Evolutionary conservation across 2,113 vertebrate genomes (phyloP).

Genomic region (Cygnus atratus): DNA sequence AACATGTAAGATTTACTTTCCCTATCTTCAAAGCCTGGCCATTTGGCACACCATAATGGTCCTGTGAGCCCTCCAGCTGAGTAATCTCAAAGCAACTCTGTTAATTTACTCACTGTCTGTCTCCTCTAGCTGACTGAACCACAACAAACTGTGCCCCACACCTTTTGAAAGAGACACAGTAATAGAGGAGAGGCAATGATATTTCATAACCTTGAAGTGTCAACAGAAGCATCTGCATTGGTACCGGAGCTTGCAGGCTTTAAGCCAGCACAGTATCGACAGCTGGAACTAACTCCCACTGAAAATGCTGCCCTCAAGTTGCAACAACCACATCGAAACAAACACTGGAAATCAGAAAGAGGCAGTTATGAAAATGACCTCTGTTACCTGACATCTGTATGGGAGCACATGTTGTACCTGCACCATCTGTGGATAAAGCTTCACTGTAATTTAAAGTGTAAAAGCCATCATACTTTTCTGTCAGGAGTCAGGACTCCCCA

Average conservation of each 20-base stretch:
- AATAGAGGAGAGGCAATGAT: not conserved
- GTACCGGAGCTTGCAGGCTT: not conserved
- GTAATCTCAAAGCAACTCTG: conserved; percentile 5
- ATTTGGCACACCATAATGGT: conserved; percentile 22
- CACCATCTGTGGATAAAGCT: not conserved
- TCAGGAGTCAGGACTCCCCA: conserved; percentile 35
- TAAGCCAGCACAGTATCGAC: not conserved
- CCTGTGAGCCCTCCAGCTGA: conserved; percentile 31
- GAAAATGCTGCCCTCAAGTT: not conserved
- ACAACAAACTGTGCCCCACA: not conserved
- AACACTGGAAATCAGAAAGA: not conserved
- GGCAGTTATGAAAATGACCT: not conserved
- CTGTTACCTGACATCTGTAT: not conserved
- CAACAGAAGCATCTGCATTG: not conserved
- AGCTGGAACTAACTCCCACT: not conserved
- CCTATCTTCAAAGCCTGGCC: conserved; percentile 40
- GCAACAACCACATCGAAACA: not conserved
- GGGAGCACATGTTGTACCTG: not conserved
- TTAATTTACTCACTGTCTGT: not conserved
- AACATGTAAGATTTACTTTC: not conserved
- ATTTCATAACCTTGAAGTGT: not conserved
- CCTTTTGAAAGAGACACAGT: not conserved
- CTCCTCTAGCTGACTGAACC: conserved; percentile 21
- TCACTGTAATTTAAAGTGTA: conserved; percentile 36
- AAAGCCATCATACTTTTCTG: conserved; percentile 26